Conservation (phyloP, 2,797 vertebrate genomes). For the Danionella dracula region DNA sequence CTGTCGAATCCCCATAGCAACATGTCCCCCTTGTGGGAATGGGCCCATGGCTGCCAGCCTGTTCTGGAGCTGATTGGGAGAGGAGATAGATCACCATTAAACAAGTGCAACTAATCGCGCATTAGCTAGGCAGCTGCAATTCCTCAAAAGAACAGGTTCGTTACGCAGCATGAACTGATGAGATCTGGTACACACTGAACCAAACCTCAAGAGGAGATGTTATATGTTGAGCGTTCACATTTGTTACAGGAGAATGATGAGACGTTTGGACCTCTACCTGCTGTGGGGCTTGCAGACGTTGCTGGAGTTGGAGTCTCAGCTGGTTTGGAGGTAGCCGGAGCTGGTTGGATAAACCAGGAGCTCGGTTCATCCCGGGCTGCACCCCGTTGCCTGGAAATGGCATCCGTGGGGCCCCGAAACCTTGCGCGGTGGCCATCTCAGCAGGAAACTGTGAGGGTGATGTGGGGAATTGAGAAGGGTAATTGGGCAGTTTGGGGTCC, state of each 20-base stretch:
- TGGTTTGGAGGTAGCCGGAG: slow-evolving; percentile 85
- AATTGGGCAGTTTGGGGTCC: slow-evolving; percentile 81
- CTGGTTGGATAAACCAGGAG: slow-evolving; percentile 70
- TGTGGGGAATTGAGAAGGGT: slow-evolving; percentile 74
- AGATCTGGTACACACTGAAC: neutral
- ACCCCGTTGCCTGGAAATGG: slow-evolving; percentile 73
- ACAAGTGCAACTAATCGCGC: slow-evolving; percentile 16
- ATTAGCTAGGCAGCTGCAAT: slow-evolving; percentile 8
- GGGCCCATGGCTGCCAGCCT: slow-evolving; percentile 78
- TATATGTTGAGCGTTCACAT: slow-evolving; percentile 2
- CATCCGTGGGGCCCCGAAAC: slow-evolving; percentile 71
- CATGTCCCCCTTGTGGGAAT: slow-evolving; percentile 75
- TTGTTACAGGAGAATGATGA: slow-evolving; percentile 2
- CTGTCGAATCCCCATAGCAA: slow-evolving; percentile 78
- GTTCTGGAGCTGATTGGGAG: slow-evolving; percentile 76
- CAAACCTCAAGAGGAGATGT: neutral
- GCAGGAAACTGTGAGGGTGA: slow-evolving; percentile 66
- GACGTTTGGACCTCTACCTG: slow-evolving; percentile 67
- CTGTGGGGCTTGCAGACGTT: slow-evolving; percentile 88
- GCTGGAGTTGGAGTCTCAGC: slow-evolving; percentile 87
- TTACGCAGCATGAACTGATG: slow-evolving; percentile 9
- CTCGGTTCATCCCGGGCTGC: slow-evolving; percentile 66
- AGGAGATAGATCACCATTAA: slow-evolving; percentile 10
- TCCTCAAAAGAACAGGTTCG: slow-evolving; percentile 23
- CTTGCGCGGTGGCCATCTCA: slow-evolving; percentile 74